Conservation (phyloP, 2,888 invertebrate species). For the Eupithecia centaureata region DNA sequence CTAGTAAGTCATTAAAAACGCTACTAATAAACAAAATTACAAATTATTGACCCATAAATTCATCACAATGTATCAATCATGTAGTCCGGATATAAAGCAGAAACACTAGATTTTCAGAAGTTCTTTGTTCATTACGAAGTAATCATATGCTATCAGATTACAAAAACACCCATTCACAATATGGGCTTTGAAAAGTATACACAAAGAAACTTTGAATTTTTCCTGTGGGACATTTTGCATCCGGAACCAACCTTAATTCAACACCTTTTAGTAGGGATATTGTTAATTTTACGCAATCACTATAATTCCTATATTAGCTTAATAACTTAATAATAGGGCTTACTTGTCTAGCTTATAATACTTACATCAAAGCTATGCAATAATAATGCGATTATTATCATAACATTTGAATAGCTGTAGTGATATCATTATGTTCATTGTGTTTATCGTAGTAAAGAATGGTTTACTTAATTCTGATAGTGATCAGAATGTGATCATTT, state of each 20-base stretch:
- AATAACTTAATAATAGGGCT: neutral
- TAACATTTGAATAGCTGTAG: neutral
- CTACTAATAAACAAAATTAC: no score
- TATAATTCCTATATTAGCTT: neutral
- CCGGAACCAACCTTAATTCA: neutral
- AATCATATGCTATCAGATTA: conserved; percentile 30
- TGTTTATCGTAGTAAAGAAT: neutral
- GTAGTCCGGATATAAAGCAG: conserved; percentile 14
- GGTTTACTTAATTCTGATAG: neutral
- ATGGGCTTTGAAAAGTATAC: conserved; percentile 29
- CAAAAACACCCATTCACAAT: conserved; percentile 28
- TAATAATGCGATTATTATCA: neutral
- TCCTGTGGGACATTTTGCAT: neutral
- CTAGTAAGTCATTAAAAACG: no score
- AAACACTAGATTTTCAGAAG: conserved; percentile 27
- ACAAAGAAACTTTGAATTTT: conserved; percentile 11
- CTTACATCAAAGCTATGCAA: neutral
- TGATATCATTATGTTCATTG: neutral
- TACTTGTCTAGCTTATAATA: neutral
- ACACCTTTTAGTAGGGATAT: neutral
- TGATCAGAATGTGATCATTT: neutral
- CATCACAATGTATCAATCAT: conserved; percentile 13
- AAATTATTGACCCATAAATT: neutral
- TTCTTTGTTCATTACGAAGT: conserved; percentile 15
- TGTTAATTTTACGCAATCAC: neutral